phyloP scores from a whole-genome alignment of 92 coral and sea anemone genomes.

The Epizoanthus stellaris region DNA sequence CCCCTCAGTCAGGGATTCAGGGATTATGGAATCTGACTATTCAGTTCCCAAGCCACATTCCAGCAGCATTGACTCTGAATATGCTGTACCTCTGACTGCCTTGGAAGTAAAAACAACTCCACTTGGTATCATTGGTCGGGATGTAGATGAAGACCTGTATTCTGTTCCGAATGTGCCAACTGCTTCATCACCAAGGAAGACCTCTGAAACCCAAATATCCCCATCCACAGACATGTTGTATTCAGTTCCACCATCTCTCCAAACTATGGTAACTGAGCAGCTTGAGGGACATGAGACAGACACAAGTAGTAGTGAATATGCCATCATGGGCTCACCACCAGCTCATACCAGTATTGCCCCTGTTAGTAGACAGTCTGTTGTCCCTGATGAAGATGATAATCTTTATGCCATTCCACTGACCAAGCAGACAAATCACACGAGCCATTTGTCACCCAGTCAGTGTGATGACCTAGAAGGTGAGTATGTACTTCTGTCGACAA shows the following conservation, averaged over 20 bases:
- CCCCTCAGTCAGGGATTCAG: neutral
- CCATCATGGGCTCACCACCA: neutral
- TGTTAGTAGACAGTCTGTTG: neutral
- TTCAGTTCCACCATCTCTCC: constrained; percentile 28
- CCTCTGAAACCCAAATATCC: neutral
- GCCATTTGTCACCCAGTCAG: neutral
- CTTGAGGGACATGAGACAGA: neutral
- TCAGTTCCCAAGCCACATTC: constrained; percentile 38
- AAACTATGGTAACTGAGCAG: neutral
- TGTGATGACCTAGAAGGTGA: neutral
- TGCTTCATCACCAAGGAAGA: constrained; percentile 1
- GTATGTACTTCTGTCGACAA: neutral
- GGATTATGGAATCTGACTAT: neutral
- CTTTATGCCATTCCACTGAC: constrained; percentile 27
- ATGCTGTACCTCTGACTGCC: constrained; percentile 12
- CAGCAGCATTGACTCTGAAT: constrained; percentile 13
- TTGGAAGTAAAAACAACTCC: constrained; percentile 9
- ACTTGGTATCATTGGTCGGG: constrained; percentile 1
- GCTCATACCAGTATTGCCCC: neutral
- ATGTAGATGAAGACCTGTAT: constrained; percentile 31
- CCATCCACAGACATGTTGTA: constrained; percentile 1
- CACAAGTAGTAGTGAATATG: neutral
- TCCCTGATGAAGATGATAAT: neutral
- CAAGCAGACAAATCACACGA: neutral
- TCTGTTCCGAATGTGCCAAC: constrained; percentile 20